Conservation (phyloP, 1,140 invertebrate species). For the Teleogryllus occipitalis region DNA sequence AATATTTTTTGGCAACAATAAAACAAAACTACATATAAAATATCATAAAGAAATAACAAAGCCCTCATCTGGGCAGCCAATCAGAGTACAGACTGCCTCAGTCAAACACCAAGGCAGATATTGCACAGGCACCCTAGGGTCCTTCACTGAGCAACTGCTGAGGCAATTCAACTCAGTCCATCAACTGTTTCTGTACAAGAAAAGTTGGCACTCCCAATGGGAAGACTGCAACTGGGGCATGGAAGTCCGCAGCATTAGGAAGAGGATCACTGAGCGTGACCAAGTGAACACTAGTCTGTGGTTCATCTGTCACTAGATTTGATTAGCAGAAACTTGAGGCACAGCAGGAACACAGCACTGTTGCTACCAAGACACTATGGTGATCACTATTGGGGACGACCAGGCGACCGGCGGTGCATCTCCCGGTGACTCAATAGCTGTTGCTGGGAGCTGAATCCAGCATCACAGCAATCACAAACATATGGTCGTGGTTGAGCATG, state of each 20-base stretch:
- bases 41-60: constrained; percentile 3
- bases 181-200: not conserved
- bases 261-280: not conserved
- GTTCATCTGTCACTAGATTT: not conserved
- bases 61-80: not conserved
- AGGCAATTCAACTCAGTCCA: not conserved
- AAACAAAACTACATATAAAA: constrained; percentile 1
- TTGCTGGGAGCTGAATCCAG: constrained; percentile 31
- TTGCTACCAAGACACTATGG: not conserved
- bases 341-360: not conserved
- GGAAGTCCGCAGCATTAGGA: not conserved
- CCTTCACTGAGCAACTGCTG: not conserved
- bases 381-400: not conserved
- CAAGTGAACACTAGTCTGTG: no score
- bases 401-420: constrained; percentile 24
- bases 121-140: not conserved
- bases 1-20: not conserved
- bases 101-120: not conserved
- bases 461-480: constrained; percentile 33
- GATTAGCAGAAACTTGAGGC: not conserved
- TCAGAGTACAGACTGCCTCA: not conserved
- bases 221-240: not conserved
- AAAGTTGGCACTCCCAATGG: not conserved
- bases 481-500: constrained; percentile 32
- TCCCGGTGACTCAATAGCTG: constrained; percentile 29